Base-by-base conservation (phyloP, 2,888 invertebrate species). In the Dromius quadrimaculatus region DNA sequence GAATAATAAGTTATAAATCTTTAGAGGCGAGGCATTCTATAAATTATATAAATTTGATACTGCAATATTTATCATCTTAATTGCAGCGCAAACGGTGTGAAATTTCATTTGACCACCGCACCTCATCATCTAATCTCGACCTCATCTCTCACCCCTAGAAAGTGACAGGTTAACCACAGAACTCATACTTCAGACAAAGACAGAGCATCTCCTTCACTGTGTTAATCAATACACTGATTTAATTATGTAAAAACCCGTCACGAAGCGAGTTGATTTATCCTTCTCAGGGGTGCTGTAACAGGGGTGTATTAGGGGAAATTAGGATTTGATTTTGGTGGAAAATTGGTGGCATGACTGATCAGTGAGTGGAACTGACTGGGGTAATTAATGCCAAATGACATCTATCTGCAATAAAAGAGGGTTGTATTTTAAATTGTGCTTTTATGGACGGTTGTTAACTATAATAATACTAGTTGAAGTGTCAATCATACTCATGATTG, bases 211-310 rank as follows among this genome's bases (percentile, higher is more conserved):
- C n/a, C 59, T 36, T 1, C 4, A 20, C 36, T 34, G 23, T 32
- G 50, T 64, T 64, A 64, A 64, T 64, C 64, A 64, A 64, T 64
- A 64, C 47, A 64, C 19, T 64, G 64, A 64, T 64, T 64, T 64
- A 64, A 64, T 64, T 64, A 64, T 64, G 64, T 64, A 64, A 64
- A 47, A 64, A 64, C 64, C 64, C 50, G 64, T 47, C 64, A 47
- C 19, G 64, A 34, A 9, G 8, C 11, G 22, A 41, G 17, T 32
- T 64, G 64, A 64, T 64, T 64, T 64, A 64, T 64, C 47, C 50
- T 36, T 47, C 50, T 36, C 59, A 3, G 47, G 20, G n/a, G 41
- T 8, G 28, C 4, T 3, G 28, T 5, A 8, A 6, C 43, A 45
- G 47, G 47, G 20, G 47, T 47, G 47, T 20, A 22, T 20, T 20